Evolutionary conservation across 1,140 invertebrate species (phyloP), one percentile per base, ranked within the genome.

Genomic region (Diorhabda sublineata): DNA sequence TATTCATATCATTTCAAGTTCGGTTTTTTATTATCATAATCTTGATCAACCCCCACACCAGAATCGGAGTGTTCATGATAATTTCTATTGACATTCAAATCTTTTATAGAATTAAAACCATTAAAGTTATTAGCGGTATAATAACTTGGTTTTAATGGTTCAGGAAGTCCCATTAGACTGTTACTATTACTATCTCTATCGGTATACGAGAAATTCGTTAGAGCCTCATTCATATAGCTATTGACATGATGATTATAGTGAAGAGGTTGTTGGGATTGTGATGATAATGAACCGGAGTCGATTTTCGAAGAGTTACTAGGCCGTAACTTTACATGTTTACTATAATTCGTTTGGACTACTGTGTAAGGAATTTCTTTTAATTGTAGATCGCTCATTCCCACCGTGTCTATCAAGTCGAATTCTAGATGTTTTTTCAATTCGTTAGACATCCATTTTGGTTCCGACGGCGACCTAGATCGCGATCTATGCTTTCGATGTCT

Each of bases 331-430:
- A 85, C 81, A 69, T 86, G 85, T 64, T 85, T 82, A 1, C 84
- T 84, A 63, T 85, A 84, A 71, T 85, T 88, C 7, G 88, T 89
- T 81, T 92, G 88, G 3, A 97, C 93, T 65, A 95, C 92, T 3
- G 93, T 95, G 80, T 96, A 98, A 3, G 95, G 92, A 73, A 97
- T 97, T 81, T 97, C 93, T 73, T 89, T 87, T 3, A 96, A 85
- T 78, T 97, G 93, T 70, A 92, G 91, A 74, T 94, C 92, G 60
- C 90, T 91, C 90, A 97, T 92, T 52, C 92, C 93, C 26, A 88
- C 87, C 0, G 94, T 95, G 73, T 97, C 94, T 61, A 97, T 88
- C 74, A 97, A 84, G 77, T 92, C 89, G 83, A 95, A 97, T 79
- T 97, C 92, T 74, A 98, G 85, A 82, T 97, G 94, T 80, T 88